Evolutionary conservation across 2,113 vertebrate genomes (phyloP).

Genomic region (Lepisosteus oculatus): DNA sequence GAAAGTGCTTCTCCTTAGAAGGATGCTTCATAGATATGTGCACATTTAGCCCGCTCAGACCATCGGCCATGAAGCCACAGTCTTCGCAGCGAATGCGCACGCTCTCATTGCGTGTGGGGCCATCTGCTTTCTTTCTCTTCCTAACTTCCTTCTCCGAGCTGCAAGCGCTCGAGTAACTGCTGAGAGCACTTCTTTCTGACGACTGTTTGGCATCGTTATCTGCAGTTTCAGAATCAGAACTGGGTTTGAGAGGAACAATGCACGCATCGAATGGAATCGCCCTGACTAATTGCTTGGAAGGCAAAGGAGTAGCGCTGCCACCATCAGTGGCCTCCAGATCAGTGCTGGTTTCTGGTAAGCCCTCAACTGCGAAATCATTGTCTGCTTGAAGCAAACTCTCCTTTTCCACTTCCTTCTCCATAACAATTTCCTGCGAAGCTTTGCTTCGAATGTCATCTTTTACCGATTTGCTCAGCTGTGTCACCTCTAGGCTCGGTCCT

Average conservation of each 20-base stretch:
- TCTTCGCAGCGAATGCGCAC: conserved; percentile 87
- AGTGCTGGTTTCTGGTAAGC: conserved; percentile 39
- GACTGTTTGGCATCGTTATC: conserved; percentile 50
- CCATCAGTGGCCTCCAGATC: conserved; percentile 25
- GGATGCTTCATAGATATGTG: conserved; percentile 98
- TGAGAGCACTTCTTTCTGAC: conserved; percentile 38
- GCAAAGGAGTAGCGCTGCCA: conserved; percentile 16
- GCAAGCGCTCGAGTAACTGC: conserved; percentile 40
- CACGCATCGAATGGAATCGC: conserved; percentile 77
- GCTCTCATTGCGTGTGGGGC: conserved; percentile 43
- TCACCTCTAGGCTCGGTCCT: neutral
- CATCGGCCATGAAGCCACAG: conserved; percentile 96
- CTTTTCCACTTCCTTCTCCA: neutral
- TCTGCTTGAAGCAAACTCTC: conserved; percentile 23
- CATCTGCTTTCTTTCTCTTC: conserved; percentile 62
- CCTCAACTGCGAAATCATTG: conserved; percentile 51
- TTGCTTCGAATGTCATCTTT: neutral
- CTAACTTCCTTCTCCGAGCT: conserved; percentile 38
- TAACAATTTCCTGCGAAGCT: conserved; percentile 2
- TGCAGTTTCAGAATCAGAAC: conserved; percentile 59
- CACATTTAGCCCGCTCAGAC: conserved; percentile 90
- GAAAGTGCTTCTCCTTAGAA: conserved; percentile 92
- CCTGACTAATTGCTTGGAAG: conserved; percentile 48
- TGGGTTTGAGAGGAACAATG: conserved; percentile 78
- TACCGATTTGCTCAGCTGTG: neutral